Base-by-base conservation (phyloP, 2,888 invertebrate genomes). In the Drosophila tanythrix region DNA sequence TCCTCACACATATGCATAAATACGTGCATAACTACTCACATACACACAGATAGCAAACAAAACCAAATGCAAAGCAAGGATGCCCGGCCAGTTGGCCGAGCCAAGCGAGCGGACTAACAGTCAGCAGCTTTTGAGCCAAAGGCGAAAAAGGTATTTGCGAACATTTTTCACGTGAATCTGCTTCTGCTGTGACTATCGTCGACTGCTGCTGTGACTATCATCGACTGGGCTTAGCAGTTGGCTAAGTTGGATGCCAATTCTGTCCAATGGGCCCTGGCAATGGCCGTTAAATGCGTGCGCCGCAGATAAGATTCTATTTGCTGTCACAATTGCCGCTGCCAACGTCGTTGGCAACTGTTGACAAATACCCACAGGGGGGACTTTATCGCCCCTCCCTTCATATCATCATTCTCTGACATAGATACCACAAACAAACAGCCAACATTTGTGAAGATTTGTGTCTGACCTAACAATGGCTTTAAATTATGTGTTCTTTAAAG, bases 251-350 rank as follows among this genome's bases (percentile, higher is more conserved):
- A 21, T 46, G 35, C 57, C 13, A 29, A 43, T n/a, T 7, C 51
- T 67, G 64, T 75, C 36, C 62, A 51, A 36, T 60, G 67, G 57
- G 60, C 56, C 63, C 70, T 72, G 72, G 61, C 60, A 65, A 59
- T 70, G 86, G 61, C 78, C 68, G 74, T 70, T 78, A 51, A 82
- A 76, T 74, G 87, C 84, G 73, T 78, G 76, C 62, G 62, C 60
- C 69, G 64, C 69, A 77, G 85, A 86, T 88, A 86, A 88, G 81
- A 85, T 88, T 88, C 76, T 81, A 77, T 88, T 81, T 88, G 74
- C 88, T 71, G 73, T 70, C 81, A 81, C 74, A 76, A 74, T 72
- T 74, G 77, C 63, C 70, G 65, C 66, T 43, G 70, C 59, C 62
- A 21, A 43, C 43, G 29, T 66, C 66, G 78, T 62, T 74, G 70